Evolutionary conservation across 2,113 vertebrate genomes (phyloP).

Genomic region (Gavialis gangeticus): DNA sequence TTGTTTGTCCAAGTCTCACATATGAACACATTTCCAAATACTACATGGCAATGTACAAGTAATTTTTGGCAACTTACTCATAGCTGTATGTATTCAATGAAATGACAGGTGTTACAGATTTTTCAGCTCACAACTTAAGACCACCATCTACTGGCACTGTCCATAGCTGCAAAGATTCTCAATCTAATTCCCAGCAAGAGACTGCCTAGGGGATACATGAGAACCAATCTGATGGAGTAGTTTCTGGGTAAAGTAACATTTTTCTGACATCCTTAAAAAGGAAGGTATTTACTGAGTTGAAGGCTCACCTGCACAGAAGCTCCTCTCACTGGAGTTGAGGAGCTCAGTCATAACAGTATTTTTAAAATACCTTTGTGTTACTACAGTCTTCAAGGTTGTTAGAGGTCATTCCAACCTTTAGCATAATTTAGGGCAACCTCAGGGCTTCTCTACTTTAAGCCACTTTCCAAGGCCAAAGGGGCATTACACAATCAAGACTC

Average conservation of each 20-base stretch:
- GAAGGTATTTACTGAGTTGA: not conserved
- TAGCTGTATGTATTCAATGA: not conserved
- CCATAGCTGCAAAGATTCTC: slow-evolving; percentile 54
- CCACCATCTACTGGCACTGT: slow-evolving; percentile 73
- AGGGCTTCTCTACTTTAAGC: not conserved
- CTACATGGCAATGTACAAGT: not conserved
- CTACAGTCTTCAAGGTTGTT: not conserved
- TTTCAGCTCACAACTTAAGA: slow-evolving; percentile 71
- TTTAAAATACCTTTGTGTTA: not conserved
- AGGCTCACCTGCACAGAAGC: not conserved
- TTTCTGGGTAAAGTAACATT: not conserved
- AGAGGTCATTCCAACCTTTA: not conserved
- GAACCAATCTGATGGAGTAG: not conserved
- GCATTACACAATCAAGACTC: not conserved
- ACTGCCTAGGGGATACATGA: not conserved
- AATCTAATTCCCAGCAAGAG: not conserved
- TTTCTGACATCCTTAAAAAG: not conserved
- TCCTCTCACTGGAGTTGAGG: too few relatives aligned
- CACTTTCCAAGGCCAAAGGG: not conserved
- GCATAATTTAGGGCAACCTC: not conserved
- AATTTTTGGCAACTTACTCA: slow-evolving; percentile 2
- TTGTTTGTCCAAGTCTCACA: not conserved
- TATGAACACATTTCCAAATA: not conserved
- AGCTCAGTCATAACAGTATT: too few relatives aligned
- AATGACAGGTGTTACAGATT: slow-evolving; percentile 30